phyloP scores from a whole-genome alignment of 2,888 invertebrate species.

The Halictus quadricinctus region DNA sequence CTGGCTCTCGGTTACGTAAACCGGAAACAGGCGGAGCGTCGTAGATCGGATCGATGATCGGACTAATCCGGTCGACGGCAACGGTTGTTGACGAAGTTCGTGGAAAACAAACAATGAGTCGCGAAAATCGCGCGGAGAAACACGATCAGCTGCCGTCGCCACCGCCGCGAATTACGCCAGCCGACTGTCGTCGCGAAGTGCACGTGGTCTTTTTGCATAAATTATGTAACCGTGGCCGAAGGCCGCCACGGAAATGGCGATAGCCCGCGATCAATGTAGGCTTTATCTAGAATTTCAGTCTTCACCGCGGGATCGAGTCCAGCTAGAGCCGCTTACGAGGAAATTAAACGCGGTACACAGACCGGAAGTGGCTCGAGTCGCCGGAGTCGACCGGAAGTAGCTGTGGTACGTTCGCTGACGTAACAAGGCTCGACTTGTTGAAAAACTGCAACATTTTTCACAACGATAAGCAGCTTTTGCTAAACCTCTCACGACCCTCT shows the following conservation, averaged over 20 bases:
- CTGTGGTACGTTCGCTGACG: background rate
- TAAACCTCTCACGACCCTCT: background rate
- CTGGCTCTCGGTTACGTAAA: background rate
- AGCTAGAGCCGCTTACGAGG: background rate
- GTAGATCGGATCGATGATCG: slow-evolving; percentile 1
- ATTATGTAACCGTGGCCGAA: slow-evolving; percentile 54
- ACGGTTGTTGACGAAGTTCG: background rate
- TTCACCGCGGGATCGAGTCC: slow-evolving; percentile 17
- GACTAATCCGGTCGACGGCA: background rate
- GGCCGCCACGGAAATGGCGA: slow-evolving; percentile 32
- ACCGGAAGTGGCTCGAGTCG: slow-evolving; percentile 2
- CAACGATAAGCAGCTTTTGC: background rate
- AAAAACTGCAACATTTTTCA: background rate
- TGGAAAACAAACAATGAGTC: background rate
- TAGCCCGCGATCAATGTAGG: slow-evolving; percentile 39
- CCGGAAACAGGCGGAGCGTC: background rate
- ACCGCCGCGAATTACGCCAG: background rate
- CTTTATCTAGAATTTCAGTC: slow-evolving; percentile 21
- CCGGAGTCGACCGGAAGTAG: background rate
- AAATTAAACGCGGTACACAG: slow-evolving; percentile 13
- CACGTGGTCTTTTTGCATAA: slow-evolving; percentile 40
- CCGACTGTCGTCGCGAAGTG: background rate
- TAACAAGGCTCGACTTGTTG: background rate
- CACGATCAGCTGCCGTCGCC: background rate
- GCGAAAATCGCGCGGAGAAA: background rate